A percentile compares a stretch with the other conserved stretches of the same genome.
Evolutionary conservation across 1,140 invertebrate species (phyloP).

Genomic region (Diabrotica virgifera): DNA sequence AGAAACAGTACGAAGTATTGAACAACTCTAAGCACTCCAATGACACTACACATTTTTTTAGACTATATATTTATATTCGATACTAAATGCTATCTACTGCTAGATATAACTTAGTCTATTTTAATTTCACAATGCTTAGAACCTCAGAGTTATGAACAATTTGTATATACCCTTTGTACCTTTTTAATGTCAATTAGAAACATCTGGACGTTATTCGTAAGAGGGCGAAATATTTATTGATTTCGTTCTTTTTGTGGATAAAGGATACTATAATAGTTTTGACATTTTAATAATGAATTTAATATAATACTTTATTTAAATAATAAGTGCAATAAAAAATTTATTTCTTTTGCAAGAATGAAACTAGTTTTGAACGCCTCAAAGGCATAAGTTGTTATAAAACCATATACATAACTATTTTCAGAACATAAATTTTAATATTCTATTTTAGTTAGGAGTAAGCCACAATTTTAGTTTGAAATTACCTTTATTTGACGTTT

Average conservation of each 20-base stretch:
- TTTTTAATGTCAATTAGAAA: constrained; percentile 16
- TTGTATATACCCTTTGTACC: constrained; percentile 10
- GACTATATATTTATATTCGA: constrained; percentile 43
- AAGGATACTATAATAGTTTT: too few species aligned
- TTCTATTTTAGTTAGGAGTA: too few species aligned
- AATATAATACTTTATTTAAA: too few species aligned
- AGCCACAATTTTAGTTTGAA: too few species aligned
- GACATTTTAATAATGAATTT: not conserved
- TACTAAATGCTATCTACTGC: constrained; percentile 43
- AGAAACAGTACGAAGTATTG: constrained; percentile 30
- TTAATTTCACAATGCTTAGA: constrained; percentile 43
- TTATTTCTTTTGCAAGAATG: too few species aligned
- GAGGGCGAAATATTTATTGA: not conserved
- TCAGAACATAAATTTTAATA: too few species aligned
- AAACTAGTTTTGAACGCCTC: too few species aligned
- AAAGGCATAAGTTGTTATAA: too few species aligned
- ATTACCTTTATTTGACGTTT: too few species aligned
- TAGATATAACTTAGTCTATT: constrained; percentile 44
- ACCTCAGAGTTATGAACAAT: constrained; percentile 32
- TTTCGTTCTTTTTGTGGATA: not conserved
- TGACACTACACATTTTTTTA: constrained; percentile 46
- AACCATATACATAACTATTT: too few species aligned
- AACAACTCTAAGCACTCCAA: constrained; percentile 45
- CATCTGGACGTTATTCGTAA: constrained; percentile 9
- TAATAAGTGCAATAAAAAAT: too few species aligned